phyloP scores from a whole-genome alignment of 1,140 invertebrate genomes.

The Galendromus occidentalis region DNA sequence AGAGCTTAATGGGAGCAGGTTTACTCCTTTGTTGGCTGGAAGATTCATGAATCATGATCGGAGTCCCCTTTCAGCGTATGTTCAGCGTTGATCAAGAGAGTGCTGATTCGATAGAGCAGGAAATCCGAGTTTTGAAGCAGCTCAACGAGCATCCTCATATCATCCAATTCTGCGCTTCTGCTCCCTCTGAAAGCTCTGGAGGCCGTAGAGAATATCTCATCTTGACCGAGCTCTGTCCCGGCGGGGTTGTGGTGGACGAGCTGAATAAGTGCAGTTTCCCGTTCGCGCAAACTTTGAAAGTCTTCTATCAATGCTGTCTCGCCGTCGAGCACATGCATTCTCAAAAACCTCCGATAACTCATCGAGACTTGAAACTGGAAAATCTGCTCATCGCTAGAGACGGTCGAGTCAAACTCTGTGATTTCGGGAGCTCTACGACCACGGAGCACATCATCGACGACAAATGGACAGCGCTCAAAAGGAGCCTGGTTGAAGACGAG shows the following conservation, averaged over 20 bases:
- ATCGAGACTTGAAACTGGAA: conserved; percentile 75
- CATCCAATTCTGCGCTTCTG: conserved; percentile 33
- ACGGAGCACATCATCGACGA: conserved; percentile 60
- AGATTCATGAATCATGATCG: background rate
- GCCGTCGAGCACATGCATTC: conserved; percentile 83
- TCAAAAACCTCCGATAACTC: conserved; percentile 65
- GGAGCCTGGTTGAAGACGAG: conserved; percentile 81
- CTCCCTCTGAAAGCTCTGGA: conserved; percentile 30
- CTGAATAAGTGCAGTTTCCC: conserved; percentile 12
- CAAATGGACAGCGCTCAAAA: conserved; percentile 74
- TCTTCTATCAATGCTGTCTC: conserved; percentile 74
- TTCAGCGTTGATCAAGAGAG: background rate
- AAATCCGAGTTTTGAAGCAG: conserved; percentile 29
- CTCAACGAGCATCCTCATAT: conserved; percentile 35
- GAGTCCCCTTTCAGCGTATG: background rate
- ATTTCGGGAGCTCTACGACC: conserved; percentile 89
- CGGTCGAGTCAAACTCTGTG: conserved; percentile 82
- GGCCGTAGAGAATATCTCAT: conserved; percentile 34
- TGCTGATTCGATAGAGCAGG: conserved; percentile 8
- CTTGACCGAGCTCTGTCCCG: conserved; percentile 35
- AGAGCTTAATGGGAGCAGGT: conserved; percentile 13
- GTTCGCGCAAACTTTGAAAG: conserved; percentile 39
- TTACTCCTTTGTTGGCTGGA: too few species aligned
- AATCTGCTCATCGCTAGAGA: conserved; percentile 53
- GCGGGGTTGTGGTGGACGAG: conserved; percentile 20